These are phyloP conservation scores for Eupithecia centaureata DNA, from an alignment of 2,888 invertebrate species.

Conservation along the genomic window DNA sequence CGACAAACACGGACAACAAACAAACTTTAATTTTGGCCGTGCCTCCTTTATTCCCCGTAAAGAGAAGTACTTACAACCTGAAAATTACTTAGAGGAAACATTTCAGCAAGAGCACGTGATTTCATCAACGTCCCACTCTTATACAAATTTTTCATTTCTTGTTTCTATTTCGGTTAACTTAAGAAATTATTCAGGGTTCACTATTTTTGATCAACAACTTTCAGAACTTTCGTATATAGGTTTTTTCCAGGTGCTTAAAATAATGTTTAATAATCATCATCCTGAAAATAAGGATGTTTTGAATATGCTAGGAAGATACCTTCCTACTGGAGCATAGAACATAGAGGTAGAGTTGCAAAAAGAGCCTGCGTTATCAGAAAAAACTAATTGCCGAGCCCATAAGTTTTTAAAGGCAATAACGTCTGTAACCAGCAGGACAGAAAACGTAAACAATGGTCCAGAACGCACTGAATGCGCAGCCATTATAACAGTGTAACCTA, in stretches of 20 bases:
- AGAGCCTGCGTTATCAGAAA: not conserved
- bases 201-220: no score
- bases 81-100: slow-evolving; percentile 45
- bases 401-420: slow-evolving; percentile 57
- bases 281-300: not conserved
- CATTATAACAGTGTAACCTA: slow-evolving; percentile 72
- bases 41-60: slow-evolving; percentile 54
- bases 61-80: slow-evolving; percentile 43
- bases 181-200: not conserved
- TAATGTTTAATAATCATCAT: not conserved
- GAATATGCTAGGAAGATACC: not conserved
- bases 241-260: not conserved
- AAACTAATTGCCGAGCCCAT: not conserved
- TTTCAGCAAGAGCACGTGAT: slow-evolving; percentile 32
- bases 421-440: slow-evolving; percentile 49
- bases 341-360: not conserved
- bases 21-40: slow-evolving; percentile 71
- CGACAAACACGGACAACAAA: slow-evolving; percentile 70
- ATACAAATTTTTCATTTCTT: not conserved
- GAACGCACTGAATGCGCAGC: slow-evolving; percentile 62
- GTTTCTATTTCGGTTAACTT: not conserved
- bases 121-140: slow-evolving; percentile 11
- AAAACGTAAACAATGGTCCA: slow-evolving; percentile 66
- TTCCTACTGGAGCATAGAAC: not conserved
- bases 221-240: no score